These are phyloP conservation scores for Malacosoma neustria DNA, from an alignment of 2,888 invertebrate genomes.

Conservation along the genomic window DNA sequence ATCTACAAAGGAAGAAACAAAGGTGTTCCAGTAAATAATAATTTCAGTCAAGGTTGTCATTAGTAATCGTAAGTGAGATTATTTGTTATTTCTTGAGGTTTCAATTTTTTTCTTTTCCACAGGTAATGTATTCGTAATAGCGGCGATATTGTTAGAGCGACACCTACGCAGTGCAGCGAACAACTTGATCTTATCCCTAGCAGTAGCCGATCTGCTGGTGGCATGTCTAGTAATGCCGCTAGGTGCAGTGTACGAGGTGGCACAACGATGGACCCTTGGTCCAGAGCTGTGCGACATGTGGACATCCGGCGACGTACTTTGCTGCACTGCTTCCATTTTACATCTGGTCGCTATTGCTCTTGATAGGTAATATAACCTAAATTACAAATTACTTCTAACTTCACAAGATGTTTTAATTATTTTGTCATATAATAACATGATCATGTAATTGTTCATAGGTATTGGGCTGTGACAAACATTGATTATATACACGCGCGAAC, in stretches of 20 bases:
- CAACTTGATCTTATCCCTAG: conserved; percentile 91
- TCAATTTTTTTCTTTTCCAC: conserved; percentile 20
- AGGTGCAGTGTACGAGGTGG: conserved; percentile 85
- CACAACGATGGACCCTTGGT: conserved; percentile 88
- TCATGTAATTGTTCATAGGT: conserved; percentile 58
- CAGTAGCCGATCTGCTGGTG: conserved; percentile 93
- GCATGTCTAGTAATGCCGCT: conserved; percentile 88
- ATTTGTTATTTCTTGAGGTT: no score
- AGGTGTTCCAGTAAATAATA: no score
- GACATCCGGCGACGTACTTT: conserved; percentile 93
- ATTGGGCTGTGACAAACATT: conserved; percentile 93
- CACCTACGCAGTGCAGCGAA: conserved; percentile 92
- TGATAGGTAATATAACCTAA: conserved; percentile 76
- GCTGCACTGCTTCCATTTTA: conserved; percentile 89
- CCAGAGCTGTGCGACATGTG: conserved; percentile 94
- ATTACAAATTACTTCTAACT: background rate
- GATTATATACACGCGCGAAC: conserved; percentile 92
- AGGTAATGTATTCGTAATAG: conserved; percentile 97
- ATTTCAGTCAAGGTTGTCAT: no score
- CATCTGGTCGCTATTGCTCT: conserved; percentile 88
- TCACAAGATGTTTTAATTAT: background rate
- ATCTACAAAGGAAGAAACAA: no score
- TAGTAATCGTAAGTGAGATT: no score
- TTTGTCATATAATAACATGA: background rate
- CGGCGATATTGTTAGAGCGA: conserved; percentile 90